Evolutionary conservation across 2,888 invertebrate species (phyloP).

Genomic region (Zaprionus bogoriensis): DNA sequence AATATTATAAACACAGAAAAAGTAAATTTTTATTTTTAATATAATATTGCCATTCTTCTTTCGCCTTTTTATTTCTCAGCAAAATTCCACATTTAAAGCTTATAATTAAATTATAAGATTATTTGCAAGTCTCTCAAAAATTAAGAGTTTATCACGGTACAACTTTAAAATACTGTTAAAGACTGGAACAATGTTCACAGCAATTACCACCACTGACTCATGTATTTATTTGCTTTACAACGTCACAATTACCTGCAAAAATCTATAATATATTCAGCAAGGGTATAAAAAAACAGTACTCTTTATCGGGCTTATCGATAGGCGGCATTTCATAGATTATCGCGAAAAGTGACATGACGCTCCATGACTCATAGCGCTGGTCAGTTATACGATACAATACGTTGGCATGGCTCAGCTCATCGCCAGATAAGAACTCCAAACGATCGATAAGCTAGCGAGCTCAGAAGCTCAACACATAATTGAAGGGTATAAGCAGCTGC

Average conservation of each 20-base stretch:
- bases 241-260: neutral
- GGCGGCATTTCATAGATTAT: slow-evolving; percentile 11
- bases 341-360: slow-evolving; percentile 15
- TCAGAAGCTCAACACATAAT: neutral
- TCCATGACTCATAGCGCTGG: slow-evolving; percentile 56
- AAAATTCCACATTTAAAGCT: too few species aligned
- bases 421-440: slow-evolving; percentile 35
- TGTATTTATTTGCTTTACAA: too few species aligned
- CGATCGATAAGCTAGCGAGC: slow-evolving; percentile 23
- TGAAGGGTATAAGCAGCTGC: too few species aligned
- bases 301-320: slow-evolving; percentile 7
- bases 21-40: too few species aligned
- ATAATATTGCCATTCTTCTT: too few species aligned
- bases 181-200: too few species aligned
- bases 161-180: neutral
- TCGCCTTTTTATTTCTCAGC: too few species aligned
- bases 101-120: too few species aligned
- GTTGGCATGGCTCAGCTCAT: slow-evolving; percentile 21
- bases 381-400: slow-evolving; percentile 40
- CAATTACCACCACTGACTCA: neutral
- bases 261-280: neutral
- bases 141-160: too few species aligned
- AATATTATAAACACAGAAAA: too few species aligned
- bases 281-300: neutral
- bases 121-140: too few species aligned